Base-by-base conservation (phyloP, 35 echinoderm and acorn worm genomes). In the Ophioderma brevispina region DNA sequence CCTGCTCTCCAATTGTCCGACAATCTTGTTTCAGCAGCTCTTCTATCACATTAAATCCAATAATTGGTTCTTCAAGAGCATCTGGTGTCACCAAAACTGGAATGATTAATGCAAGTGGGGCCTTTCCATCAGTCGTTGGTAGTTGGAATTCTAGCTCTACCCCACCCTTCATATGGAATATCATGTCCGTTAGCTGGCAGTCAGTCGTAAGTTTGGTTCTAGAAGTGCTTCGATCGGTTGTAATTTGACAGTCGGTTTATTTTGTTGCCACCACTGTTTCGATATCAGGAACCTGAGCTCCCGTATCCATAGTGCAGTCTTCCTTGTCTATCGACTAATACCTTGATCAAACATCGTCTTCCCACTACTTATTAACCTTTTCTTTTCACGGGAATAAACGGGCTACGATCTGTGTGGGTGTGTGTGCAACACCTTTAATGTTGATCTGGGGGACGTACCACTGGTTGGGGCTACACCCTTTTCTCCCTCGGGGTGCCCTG, bases 1-100 rank as follows among this genome's bases (percentile, higher is more conserved):
- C 46, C 21, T 52, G 8, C 46, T 52, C 8, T 52, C 8, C 8
- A 21, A 52, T 52, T 23, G 13, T 42, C 36, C 15, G 15, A 52
- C 8, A 15, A 15, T n/a, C n/a, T 28, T 49, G 36, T 14, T 50
- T 38, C 2, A 88, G 33, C 13, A 76, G 39, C 14, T 84, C 89
- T 81, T 95, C 79, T n/a, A 92, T 92, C 18, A 95, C 90, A 84
- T 95, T 95, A 37, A 84, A 92, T 6, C 94, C 89, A 49, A 95
- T 76, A 11, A 92, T 84, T 50, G 89, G 94, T 46, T 95, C 94
- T 28, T 64, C 35, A 31, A 95, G 42, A 0, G 75, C 6, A 0
- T 87, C 50, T 37, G 94, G 75, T 19, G 90, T 95, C 32, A 95
- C 94, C 21, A 52, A 21, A 8, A 52, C 21, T 70, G 93, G 89